phyloP scores from a whole-genome alignment of 1,140 invertebrate genomes.

The Drosophila santomea region DNA sequence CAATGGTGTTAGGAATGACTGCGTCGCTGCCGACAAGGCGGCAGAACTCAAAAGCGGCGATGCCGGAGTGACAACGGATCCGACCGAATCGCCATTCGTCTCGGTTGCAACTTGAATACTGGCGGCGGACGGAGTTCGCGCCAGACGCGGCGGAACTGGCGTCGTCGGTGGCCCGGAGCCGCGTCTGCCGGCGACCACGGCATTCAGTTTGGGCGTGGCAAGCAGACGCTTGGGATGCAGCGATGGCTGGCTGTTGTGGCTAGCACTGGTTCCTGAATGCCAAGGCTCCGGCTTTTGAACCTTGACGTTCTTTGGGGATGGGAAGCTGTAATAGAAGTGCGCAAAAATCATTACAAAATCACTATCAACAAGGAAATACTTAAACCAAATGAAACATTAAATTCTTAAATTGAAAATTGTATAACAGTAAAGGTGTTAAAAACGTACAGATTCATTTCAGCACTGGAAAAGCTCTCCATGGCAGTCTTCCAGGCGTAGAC shows the following conservation, averaged over 20 bases:
- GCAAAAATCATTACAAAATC: not conserved
- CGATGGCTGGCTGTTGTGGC: not conserved
- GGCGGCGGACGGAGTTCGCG: not conserved
- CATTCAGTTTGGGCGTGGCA: slow-evolving; percentile 39
- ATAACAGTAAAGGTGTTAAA: no score
- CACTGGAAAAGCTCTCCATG: slow-evolving; percentile 85
- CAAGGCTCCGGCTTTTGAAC: slow-evolving; percentile 30
- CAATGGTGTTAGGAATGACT: slow-evolving; percentile 57
- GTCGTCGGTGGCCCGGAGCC: slow-evolving; percentile 3
- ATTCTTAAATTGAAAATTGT: no score
- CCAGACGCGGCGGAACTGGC: slow-evolving; percentile 6
- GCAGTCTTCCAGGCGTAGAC: slow-evolving; percentile 89
- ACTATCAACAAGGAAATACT: not conserved
- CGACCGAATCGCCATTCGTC: not conserved
- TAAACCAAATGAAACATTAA: no score
- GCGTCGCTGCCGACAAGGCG: slow-evolving; percentile 16
- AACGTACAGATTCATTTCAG: slow-evolving; percentile 86
- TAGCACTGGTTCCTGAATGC: not conserved
- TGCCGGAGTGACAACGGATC: not conserved
- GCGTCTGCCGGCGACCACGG: slow-evolving; percentile 9
- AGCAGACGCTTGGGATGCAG: slow-evolving; percentile 33
- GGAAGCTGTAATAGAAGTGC: slow-evolving; percentile 35
- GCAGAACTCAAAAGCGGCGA: slow-evolving; percentile 12
- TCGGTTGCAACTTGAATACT: not conserved
- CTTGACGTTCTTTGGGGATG: slow-evolving; percentile 51